Evolutionary conservation across 2,888 invertebrate species (phyloP), one percentile per base, ranked within the genome.

Genomic region (Troglohyphantes excavatus): DNA sequence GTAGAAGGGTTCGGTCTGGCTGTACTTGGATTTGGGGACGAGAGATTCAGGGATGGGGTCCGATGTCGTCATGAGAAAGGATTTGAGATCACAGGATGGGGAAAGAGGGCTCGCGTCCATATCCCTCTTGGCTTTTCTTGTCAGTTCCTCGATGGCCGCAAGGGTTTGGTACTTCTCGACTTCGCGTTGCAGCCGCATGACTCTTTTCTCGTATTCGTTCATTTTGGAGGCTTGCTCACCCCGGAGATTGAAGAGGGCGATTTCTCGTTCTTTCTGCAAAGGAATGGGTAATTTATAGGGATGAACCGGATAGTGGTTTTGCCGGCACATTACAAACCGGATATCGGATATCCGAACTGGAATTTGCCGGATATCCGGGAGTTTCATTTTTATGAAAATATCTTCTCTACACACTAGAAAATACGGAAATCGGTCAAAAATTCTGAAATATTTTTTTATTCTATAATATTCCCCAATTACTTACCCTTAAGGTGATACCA

Each of bases 151-250:
- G 84, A 95, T 95, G 87, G 95, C 95, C 11, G 94, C 94, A 61
- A 95, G 93, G 0, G 95, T 95, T 92, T 94, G 94, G 92, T 94
- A 95, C 92, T 95, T 95, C 90, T 95, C 95, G n/a, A 95, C 93
- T 93, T 95, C 95, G 81, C 93, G 92, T 92, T 95, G 94, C 70
- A 95, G 93, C 29, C 93, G 93, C 59, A 92, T 92, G 2, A 95
- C 93, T 86, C 93, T 93, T 46, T 93, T 93, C 17, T 93, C 93
- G 67, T 94, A 93, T 78, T 94, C 94, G 27, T 93, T 92, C 23
- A 94, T 91, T 83, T 93, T 92, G 72, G 92, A 93, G 23, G 93
- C 93, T 67, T 93, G 93, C 86, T 94, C 94, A n/a, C 93, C 93
- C 46, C 93, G 92, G 7, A 92, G 89, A 13, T 91, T 91, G 61